Percentiles rank a stretch among this genome's conserved stretches.
Evolutionary conservation across 1,140 invertebrate genomes (phyloP).

Genomic region (Eupeodes corollae): DNA sequence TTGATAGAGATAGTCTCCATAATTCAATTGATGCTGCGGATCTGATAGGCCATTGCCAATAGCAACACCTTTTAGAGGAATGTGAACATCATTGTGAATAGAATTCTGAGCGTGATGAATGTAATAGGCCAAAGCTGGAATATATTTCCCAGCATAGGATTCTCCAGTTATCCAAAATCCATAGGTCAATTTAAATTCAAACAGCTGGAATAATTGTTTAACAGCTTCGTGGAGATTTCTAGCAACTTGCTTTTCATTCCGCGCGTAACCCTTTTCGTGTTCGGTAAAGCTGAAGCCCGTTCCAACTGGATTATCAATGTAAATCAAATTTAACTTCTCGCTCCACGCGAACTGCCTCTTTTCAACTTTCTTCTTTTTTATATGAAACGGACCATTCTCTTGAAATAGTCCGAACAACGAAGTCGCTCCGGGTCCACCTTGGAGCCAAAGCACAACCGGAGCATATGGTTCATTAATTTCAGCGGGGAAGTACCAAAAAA

Average conservation of each 20-base stretch:
- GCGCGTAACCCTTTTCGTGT: constrained; percentile 48
- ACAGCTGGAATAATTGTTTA: constrained; percentile 61
- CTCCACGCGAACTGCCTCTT: constrained; percentile 63
- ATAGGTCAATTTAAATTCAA: constrained; percentile 50
- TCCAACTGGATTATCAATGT: constrained; percentile 80
- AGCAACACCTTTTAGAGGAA: constrained; percentile 57
- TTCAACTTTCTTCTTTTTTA: constrained; percentile 41
- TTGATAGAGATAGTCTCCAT: constrained; percentile 72
- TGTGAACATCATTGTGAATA: constrained; percentile 40
- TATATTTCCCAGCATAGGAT: constrained; percentile 78
- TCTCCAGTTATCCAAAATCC: constrained; percentile 75
- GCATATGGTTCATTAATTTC: constrained; percentile 39
- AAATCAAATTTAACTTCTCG: constrained; percentile 60
- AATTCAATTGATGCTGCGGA: constrained; percentile 64
- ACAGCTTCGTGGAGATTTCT: constrained; percentile 53
- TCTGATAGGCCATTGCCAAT: constrained; percentile 81
- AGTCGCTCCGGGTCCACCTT: constrained; percentile 69
- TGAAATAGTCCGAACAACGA: constrained; percentile 71
- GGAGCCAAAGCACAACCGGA: constrained; percentile 74
- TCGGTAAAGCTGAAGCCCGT: constrained; percentile 68
- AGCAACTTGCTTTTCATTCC: constrained; percentile 54
- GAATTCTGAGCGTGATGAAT: constrained; percentile 50
- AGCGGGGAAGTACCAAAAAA: constrained; percentile 83
- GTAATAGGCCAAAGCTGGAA: constrained; percentile 63
- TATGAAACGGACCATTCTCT: constrained; percentile 66